Evolutionary conservation across 2,113 vertebrate genomes (phyloP).

Genomic region (Glaucomys volans): DNA sequence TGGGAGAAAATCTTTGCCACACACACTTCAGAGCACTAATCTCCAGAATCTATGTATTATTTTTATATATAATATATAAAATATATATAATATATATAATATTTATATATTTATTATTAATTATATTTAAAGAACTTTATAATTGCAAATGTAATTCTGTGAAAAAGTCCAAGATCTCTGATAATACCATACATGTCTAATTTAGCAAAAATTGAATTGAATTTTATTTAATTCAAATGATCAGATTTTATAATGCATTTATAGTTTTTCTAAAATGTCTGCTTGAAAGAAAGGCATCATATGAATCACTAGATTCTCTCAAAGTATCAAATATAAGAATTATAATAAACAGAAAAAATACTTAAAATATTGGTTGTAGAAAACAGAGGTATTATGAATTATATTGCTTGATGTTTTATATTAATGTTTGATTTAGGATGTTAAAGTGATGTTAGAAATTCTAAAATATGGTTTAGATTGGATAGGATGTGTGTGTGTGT

Average conservation of each 20-base stretch:
- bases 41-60: too few relatives aligned
- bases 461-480: not conserved
- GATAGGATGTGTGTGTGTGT: not conserved
- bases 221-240: constrained; percentile 63
- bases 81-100: too few relatives aligned
- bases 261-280: not conserved
- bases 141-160: constrained; percentile 11
- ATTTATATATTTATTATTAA: too few relatives aligned
- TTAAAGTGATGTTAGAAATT: not conserved
- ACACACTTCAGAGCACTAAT: too few relatives aligned
- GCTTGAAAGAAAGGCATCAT: not conserved
- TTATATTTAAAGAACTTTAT: constrained; percentile 69
- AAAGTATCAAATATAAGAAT: not conserved
- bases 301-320: not conserved
- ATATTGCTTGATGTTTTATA: not conserved
- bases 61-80: too few relatives aligned
- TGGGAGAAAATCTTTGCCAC: too few relatives aligned
- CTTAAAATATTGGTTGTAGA: not conserved
- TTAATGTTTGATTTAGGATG: not conserved
- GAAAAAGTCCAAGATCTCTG: not conserved
- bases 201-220: constrained; percentile 57
- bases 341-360: not conserved
- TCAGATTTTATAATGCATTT: constrained; percentile 56
- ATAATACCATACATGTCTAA: constrained; percentile 33
- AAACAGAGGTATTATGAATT: not conserved